Conservation (phyloP, 2,888 invertebrate genomes). For the Orthosia cruda region DNA sequence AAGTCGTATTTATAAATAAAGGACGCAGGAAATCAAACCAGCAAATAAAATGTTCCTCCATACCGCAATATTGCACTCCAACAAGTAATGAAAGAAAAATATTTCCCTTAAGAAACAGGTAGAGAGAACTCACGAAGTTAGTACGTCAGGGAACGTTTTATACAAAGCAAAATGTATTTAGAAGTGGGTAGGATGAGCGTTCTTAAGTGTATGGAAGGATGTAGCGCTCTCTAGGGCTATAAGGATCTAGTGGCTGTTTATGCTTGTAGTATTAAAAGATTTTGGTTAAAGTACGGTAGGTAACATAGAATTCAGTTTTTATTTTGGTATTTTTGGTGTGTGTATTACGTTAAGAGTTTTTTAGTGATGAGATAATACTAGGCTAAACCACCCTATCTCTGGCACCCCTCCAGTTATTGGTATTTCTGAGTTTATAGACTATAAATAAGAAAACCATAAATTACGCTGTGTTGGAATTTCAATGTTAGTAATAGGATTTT, state of each 20-base stretch:
- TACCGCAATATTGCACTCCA: slow-evolving; percentile 26
- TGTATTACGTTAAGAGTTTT: too few relatives aligned
- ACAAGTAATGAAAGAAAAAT: slow-evolving; percentile 57
- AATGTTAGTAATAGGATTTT: too few relatives aligned
- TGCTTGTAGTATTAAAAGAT: slow-evolving; percentile 17
- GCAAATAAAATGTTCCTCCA: slow-evolving; percentile 6
- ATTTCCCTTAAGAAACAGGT: slow-evolving; percentile 48
- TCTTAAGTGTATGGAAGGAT: slow-evolving; percentile 43
- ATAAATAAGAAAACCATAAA: too few relatives aligned
- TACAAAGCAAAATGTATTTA: slow-evolving; percentile 54
- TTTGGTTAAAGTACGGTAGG: slow-evolving; percentile 2
- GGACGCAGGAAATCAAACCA: not conserved
- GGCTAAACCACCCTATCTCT: too few relatives aligned
- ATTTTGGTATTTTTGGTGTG: too few relatives aligned
- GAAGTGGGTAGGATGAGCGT: slow-evolving; percentile 34
- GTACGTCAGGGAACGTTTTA: slow-evolving; percentile 47
- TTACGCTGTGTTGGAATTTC: too few relatives aligned
- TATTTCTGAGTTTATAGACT: too few relatives aligned
- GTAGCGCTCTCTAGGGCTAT: slow-evolving; percentile 32
- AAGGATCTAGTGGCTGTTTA: slow-evolving; percentile 28
- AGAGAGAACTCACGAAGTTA: slow-evolving; percentile 41
- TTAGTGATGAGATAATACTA: too few relatives aligned
- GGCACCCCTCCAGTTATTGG: too few relatives aligned
- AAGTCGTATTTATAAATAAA: not conserved
- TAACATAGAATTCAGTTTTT: not conserved